phyloP scores from a whole-genome alignment of 2,113 vertebrate species.

The Morone saxatilis region DNA sequence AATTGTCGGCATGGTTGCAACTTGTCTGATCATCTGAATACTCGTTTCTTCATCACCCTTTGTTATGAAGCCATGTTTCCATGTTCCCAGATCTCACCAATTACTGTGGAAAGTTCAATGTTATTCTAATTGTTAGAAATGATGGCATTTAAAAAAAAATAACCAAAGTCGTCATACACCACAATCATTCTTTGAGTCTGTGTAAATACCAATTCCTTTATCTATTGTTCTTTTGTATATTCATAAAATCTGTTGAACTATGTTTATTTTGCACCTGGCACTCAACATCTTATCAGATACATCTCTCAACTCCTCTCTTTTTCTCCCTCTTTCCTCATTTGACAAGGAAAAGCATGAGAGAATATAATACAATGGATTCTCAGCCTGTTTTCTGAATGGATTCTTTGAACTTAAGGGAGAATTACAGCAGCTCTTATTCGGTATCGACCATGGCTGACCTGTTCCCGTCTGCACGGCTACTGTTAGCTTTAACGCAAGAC shows the following conservation, averaged over 20 bases:
- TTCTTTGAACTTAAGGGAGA: constrained; percentile 90
- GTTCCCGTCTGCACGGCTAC: constrained; percentile 78
- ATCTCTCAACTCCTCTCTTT: constrained; percentile 5
- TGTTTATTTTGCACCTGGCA: constrained; percentile 85
- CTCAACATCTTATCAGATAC: constrained; percentile 87
- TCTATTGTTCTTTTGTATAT: constrained; percentile 38
- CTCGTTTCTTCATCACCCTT: not conserved
- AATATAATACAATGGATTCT: constrained; percentile 67
- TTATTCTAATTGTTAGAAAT: not conserved
- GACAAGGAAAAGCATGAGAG: constrained; percentile 86
- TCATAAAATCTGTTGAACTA: constrained; percentile 81
- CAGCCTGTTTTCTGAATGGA: constrained; percentile 88
- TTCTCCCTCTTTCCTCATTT: not conserved
- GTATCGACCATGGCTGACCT: constrained; percentile 89
- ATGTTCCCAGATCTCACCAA: not conserved
- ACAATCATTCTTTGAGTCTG: not conserved
- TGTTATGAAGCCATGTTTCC: not conserved
- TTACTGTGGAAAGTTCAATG: not conserved
- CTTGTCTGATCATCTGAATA: not conserved
- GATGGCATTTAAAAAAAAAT: not conserved
- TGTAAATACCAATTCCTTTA: constrained; percentile 2
- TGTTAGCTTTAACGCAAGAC: constrained; percentile 84
- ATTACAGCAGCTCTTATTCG: constrained; percentile 92
- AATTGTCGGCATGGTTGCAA: not conserved
- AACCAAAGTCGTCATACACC: not conserved